Evolutionary conservation across 2,113 vertebrate species (phyloP), one percentile per base, ranked within the genome.

Genomic region (Halcyon senegalensis): DNA sequence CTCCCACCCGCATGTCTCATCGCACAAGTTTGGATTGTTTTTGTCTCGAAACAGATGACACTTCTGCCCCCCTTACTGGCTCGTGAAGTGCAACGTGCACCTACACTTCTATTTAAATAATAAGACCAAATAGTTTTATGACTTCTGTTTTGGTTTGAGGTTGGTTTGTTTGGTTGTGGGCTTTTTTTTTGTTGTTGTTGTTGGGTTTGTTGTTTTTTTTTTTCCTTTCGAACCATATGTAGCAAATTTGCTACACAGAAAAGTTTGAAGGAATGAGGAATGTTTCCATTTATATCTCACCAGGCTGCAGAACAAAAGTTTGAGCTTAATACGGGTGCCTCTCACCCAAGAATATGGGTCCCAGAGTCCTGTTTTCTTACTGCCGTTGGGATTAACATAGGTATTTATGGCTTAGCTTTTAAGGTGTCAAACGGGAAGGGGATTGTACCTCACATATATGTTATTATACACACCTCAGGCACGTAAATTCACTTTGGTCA

Each of bases 21-120:
- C 92, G 2, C 85, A 73, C 53, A 35, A 82, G 66, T 96, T 94
- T 89, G 96, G 88, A 89, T 92, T 92, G 90, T 23, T 95, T 96
- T 94, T 91, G 89, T 85, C 90, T 62, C 96, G 82, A 89, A 95
- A 92, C 95, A 94, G 74, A 94, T 96, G 96, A 95, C 78, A 94
- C 78, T 93, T 76, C 89, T 84, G 84, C 84, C 84, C 86, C 86
- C 76, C 81, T 95, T 75, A 89, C 84, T 94, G 87, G 58, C 41
- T 89, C 43, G 12, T 2, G 21, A 62, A 79, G 66, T 8, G 77
- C 37, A 50, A 58, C 33, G 58, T 59, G 62, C 93, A 94, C 94
- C 96, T 84, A 97, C 94, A 76, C 89, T 89, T 56, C 69, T 62
- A 43, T 55, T 82, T 56, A 60, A 95, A 55, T 80, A 93, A 90